Percentiles rank a stretch among this genome's conserved stretches.
phyloP scores from a whole-genome alignment of 2,888 invertebrate species.

The Lepidocyrtoides sp. region DNA sequence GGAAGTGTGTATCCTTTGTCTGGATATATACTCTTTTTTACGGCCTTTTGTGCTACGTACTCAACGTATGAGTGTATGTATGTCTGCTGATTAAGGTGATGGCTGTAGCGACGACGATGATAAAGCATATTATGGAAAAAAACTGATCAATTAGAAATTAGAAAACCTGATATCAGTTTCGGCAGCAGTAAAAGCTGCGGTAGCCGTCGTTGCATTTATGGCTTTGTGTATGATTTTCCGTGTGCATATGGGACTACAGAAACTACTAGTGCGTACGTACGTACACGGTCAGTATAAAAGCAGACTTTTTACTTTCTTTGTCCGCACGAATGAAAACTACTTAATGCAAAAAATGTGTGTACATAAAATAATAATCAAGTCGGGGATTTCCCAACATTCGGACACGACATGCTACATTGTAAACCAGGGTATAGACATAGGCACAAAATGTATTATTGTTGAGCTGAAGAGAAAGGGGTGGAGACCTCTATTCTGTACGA shows the following conservation, averaged over 20 bases:
- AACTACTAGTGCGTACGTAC: not conserved
- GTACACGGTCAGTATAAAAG: not conserved
- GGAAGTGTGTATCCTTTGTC: constrained; percentile 59
- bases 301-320: constrained; percentile 10
- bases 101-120: constrained; percentile 23
- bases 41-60: not conserved
- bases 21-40: constrained; percentile 4
- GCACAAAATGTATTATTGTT: constrained; percentile 21
- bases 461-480: constrained; percentile 66
- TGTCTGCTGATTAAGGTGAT: not conserved
- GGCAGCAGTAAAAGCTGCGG: constrained; percentile 33
- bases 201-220: constrained; percentile 45
- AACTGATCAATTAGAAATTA: constrained; percentile 78
- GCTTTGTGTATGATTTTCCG: not conserved
- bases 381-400: constrained; percentile 70
- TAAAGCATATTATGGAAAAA: constrained; percentile 66
- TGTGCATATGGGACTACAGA: not conserved
- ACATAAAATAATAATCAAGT: constrained; percentile 71
- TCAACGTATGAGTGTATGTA: not conserved
- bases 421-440: not conserved
- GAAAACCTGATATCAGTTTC: constrained; percentile 70
- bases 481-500: constrained; percentile 26
- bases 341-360: constrained; percentile 35
- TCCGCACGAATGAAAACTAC: constrained; percentile 29
- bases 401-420: constrained; percentile 11